Evolutionary conservation across 2,797 vertebrate genomes (phyloP), one percentile per base, ranked within the genome.

Genomic region (Babyrousa celebensis): DNA sequence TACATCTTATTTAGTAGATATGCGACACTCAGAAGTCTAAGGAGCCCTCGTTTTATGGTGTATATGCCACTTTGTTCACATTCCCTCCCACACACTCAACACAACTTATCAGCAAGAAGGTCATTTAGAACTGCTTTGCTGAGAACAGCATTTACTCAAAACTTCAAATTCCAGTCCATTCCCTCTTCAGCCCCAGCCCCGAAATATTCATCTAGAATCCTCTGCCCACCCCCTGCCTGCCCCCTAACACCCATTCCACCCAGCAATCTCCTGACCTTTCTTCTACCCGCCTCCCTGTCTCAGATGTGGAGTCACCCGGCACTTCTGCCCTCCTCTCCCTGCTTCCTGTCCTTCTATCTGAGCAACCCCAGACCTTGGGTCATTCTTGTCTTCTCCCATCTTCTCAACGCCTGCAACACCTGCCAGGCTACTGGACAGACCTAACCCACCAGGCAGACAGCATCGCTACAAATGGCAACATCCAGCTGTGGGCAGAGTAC

Each of bases 401-500:
- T 48, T 56, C 54, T 56, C 14, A 4, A 11, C 75, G 63, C 62
- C 70, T 5, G 1, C 2, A 43, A 25, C 36, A 43, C 68, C 25
- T 54, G 17, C 17, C 68, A 27, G 60, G 63, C 27, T 71, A 11
- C 71, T 20, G 27, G 40, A 48, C 63, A 87, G n/a, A 36, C 8
- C 3, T 40, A 32, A 17, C 12, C 2, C 3, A 1, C 5, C 9
- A 5, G 68, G 18, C 52, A 23, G 52, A 12, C 4, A 32, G 68
- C 3, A 7, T 43, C 16, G 1, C 52, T 11, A 16, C 43, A 40
- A 1, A 67, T 5, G 36, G 20, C 0, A 2, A 12, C 5, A 3
- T 48, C 32, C 4, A 56, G 79, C 91, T 62, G 21, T 36, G 6
- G 29, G 72, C 43, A 52, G 67, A 29, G 58, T 21, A 4, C 71